These are phyloP conservation scores for Garra rufa DNA, from an alignment of 2,113 vertebrate species.

Conservation along the genomic window DNA sequence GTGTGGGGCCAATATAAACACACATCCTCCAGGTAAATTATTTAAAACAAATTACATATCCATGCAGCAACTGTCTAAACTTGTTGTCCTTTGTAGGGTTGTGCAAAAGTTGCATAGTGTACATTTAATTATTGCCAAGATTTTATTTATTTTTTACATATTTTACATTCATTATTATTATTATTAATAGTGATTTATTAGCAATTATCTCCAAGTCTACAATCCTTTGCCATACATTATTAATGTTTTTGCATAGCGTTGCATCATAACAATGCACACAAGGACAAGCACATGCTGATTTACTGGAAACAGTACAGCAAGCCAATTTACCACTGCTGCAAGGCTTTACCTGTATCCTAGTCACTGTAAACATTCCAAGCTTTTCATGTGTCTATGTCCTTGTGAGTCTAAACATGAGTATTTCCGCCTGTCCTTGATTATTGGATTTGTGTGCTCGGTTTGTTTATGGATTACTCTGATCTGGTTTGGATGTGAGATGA, in stretches of 20 bases:
- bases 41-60: no score
- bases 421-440: not conserved
- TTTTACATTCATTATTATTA: not conserved
- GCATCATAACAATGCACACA: not conserved
- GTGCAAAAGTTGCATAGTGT: no score
- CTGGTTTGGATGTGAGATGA: conserved; percentile 6
- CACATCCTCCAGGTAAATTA: no score
- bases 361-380: not conserved
- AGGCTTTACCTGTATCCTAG: not conserved
- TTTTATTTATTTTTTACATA: no score
- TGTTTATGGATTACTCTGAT: not conserved
- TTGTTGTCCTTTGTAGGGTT: not conserved
- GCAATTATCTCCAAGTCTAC: not conserved
- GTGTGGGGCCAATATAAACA: no score
- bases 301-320: not conserved
- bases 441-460: not conserved
- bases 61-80: no score
- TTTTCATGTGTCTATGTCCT: not conserved
- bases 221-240: not conserved
- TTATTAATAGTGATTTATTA: not conserved
- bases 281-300: not conserved
- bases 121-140: not conserved
- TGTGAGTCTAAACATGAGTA: not conserved
- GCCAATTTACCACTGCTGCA: not conserved
- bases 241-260: not conserved